Evolutionary conservation across 64 coral and sea anemone species (phyloP).

Genomic region (Catalaphyllia jardinei): DNA sequence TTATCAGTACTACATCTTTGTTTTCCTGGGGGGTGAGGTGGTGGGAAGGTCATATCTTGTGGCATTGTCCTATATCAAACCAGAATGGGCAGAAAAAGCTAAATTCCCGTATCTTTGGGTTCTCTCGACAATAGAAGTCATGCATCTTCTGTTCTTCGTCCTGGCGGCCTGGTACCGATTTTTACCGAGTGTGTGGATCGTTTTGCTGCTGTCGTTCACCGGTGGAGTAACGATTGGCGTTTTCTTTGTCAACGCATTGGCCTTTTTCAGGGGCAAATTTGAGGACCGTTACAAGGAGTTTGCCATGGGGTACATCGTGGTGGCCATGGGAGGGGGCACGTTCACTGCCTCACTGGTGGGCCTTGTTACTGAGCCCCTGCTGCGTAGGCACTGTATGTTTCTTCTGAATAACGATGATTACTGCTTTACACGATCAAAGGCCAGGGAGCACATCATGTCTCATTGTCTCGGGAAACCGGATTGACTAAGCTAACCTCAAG

Average conservation of each 20-base stretch:
- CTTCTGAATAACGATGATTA: conserved; percentile 60
- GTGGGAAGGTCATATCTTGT: conserved; percentile 75
- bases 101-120: conserved; percentile 73
- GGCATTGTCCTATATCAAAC: conserved; percentile 59
- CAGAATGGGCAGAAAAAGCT: conserved; percentile 65
- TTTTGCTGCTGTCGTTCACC: conserved; percentile 57
- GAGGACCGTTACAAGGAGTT: conserved; percentile 66
- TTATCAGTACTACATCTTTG: conserved; percentile 78
- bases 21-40: conserved; percentile 68
- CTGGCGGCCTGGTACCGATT: conserved; percentile 82
- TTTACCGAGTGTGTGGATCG: conserved; percentile 55
- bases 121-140: conserved; percentile 61
- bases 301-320: conserved; percentile 66
- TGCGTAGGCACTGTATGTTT: conserved; percentile 59
- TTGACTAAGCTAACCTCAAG: neutral
- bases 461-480: conserved; percentile 2
- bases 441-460: conserved; percentile 20
- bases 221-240: conserved; percentile 50
- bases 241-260: conserved; percentile 65
- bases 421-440: conserved; percentile 69
- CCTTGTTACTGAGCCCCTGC: conserved; percentile 55
- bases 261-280: conserved; percentile 63
- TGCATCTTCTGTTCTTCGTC: conserved; percentile 57
- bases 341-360: conserved; percentile 63
- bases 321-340: conserved; percentile 66